phyloP scores from a whole-genome alignment of 2,888 invertebrate genomes.

The Ornithoptera alexandrae region DNA sequence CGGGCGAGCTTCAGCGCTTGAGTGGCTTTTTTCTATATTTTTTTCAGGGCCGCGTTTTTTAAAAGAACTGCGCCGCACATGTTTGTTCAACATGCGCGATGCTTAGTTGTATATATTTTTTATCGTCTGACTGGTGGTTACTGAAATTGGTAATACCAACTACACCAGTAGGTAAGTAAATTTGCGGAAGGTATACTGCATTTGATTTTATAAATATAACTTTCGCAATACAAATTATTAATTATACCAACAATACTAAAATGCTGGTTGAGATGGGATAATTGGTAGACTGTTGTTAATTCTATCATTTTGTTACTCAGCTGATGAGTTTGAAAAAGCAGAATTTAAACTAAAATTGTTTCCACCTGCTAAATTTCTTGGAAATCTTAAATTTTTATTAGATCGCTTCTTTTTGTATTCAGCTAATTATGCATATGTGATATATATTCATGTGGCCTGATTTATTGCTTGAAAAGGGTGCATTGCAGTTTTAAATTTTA shows the following conservation, averaged over 20 bases:
- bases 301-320: not conserved
- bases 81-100: conserved; percentile 71
- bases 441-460: not conserved
- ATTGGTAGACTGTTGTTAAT: not conserved
- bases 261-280: not conserved
- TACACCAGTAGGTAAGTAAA: not conserved
- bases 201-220: not conserved
- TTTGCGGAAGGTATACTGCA: not conserved
- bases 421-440: conserved; percentile 31
- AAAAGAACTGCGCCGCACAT: conserved; percentile 73
- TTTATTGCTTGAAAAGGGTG: too few relatives aligned
- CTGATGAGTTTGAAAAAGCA: conserved; percentile 7
- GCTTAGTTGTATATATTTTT: conserved; percentile 47
- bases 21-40: conserved; percentile 67
- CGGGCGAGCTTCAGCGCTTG: conserved; percentile 70
- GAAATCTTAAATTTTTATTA: conserved; percentile 2
- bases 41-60: conserved; percentile 68
- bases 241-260: not conserved
- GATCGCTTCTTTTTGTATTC: not conserved
- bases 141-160: not conserved
- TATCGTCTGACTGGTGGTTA: conserved; percentile 28
- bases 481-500: too few relatives aligned
- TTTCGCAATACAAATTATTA: not conserved
- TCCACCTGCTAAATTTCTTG: not conserved
- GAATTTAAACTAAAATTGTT: not conserved